Conservation (phyloP, 1,140 invertebrate species). For the Sinonovacula constricta region DNA sequence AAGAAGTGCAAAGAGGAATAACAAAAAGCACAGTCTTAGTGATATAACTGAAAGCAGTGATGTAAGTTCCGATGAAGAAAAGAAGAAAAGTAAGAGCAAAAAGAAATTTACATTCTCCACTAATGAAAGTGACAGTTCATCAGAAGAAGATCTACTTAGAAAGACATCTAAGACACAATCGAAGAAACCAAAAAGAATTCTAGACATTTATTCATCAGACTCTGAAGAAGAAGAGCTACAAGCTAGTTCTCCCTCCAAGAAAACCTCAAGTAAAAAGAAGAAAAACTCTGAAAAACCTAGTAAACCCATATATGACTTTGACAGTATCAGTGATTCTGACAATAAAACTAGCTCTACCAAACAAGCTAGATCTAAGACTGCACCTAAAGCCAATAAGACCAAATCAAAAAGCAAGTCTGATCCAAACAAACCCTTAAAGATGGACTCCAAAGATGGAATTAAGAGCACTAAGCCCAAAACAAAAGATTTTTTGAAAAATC, state of each 20-base stretch:
- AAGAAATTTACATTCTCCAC: conserved; percentile 54
- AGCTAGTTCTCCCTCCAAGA: conserved; percentile 44
- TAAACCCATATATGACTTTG: conserved; percentile 45
- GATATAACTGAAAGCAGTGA: conserved; percentile 61
- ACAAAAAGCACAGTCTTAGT: conserved; percentile 57
- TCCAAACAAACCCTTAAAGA: conserved; percentile 15
- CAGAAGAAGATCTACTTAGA: conserved; percentile 31
- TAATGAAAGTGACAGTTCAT: conserved; percentile 54
- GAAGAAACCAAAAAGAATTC: conserved; percentile 55
- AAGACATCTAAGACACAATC: conserved; percentile 14
- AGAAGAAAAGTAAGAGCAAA: conserved; percentile 68
- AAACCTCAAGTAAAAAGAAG: conserved; percentile 42
- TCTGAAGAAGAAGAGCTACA: conserved; percentile 57
- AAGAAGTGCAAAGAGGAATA: conserved; percentile 83
- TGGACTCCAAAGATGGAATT: conserved; percentile 51
- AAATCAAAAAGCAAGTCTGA: conserved; percentile 26
- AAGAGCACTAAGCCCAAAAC: conserved; percentile 38
- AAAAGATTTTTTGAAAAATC: conserved; percentile 41
- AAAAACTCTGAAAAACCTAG: conserved; percentile 24
- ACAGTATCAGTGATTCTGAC: conserved; percentile 51
- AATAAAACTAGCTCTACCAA: conserved; percentile 43
- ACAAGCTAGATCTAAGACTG: conserved; percentile 42
- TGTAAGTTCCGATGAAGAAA: conserved; percentile 59
- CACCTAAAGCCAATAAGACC: conserved; percentile 32
- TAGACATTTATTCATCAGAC: conserved; percentile 65